A percentile compares a stretch with the other conserved stretches of the same genome.
Evolutionary conservation across 2,797 vertebrate species (phyloP).

Genomic region (Petrocephalus schoutedeni): DNA sequence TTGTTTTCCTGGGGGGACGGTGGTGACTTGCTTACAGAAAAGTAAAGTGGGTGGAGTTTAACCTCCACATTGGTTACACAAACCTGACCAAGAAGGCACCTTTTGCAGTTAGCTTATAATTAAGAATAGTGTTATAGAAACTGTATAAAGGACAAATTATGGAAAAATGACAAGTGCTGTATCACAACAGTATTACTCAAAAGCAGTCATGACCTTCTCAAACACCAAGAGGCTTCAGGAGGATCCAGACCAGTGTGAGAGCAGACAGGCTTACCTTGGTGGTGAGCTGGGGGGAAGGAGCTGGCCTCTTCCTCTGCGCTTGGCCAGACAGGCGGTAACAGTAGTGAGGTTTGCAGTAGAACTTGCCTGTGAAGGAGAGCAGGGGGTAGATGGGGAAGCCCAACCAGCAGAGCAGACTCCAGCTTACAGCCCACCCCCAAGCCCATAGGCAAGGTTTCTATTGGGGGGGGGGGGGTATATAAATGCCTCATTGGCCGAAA

Average conservation of each 20-base stretch:
- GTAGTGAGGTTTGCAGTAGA: constrained; percentile 98
- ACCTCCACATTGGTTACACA: not conserved
- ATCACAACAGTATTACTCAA: not conserved
- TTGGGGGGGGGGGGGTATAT: not conserved
- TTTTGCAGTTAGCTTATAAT: not conserved
- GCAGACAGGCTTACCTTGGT: constrained; percentile 69
- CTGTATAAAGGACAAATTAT: not conserved
- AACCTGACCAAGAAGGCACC: not conserved
- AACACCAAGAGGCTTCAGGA: not conserved
- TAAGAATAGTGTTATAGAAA: not conserved
- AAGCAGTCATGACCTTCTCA: not conserved
- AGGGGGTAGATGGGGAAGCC: not conserved
- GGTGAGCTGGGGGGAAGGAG: constrained; percentile 60
- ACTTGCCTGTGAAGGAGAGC: constrained; percentile 75
- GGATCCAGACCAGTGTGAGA: not conserved
- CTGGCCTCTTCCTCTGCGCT: constrained; percentile 89
- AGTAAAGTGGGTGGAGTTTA: not conserved
- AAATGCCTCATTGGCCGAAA: not conserved
- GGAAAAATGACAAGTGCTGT: not conserved
- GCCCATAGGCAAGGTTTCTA: not conserved
- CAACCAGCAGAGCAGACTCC: not conserved
- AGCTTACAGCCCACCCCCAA: not conserved
- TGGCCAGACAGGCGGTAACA: constrained; percentile 89
- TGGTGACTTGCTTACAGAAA: not conserved
- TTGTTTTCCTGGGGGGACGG: constrained; percentile 66